A percentile compares a stretch with the other conserved stretches of the same genome.
Conservation (phyloP, 1,140 invertebrate species). For the Drosophila kepulauana region DNA sequence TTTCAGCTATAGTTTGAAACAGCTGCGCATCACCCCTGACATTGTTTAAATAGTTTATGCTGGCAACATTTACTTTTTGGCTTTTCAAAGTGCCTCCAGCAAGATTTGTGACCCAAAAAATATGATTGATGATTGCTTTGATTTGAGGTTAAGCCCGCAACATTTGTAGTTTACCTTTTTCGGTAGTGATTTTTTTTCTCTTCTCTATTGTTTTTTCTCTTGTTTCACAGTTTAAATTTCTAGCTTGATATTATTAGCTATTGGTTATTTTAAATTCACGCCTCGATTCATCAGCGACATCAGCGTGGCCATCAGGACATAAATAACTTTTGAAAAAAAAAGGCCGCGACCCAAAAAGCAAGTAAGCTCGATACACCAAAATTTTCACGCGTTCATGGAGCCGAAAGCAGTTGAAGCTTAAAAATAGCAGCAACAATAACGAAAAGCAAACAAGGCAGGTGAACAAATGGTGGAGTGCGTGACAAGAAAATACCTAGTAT, state of each 20-base stretch:
- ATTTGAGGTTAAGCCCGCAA: conserved; percentile 20
- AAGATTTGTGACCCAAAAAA: conserved; percentile 18
- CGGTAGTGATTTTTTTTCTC: not conserved
- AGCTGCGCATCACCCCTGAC: not conserved
- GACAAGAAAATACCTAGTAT: not conserved
- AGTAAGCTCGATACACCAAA: conserved; percentile 23
- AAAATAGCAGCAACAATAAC: conserved; percentile 19
- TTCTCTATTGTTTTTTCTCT: not conserved
- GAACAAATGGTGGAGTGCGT: not conserved
- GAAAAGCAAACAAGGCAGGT: not conserved
- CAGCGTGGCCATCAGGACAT: conserved; percentile 30
- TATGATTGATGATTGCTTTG: conserved; percentile 34
- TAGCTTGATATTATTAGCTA: conserved; percentile 44
- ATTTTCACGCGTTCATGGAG: conserved; percentile 27
- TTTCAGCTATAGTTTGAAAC: not conserved
- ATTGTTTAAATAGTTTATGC: not conserved
- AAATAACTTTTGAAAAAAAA: conserved; percentile 44
- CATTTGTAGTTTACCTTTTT: conserved; percentile 22
- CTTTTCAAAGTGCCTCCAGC: not conserved
- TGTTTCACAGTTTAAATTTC: conserved; percentile 2
- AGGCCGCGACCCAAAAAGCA: conserved; percentile 11
- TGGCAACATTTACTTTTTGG: not conserved
- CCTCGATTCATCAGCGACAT: conserved; percentile 16
- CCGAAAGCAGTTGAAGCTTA: conserved; percentile 41
- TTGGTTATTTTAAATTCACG: conserved; percentile 49